Evolutionary conservation across 2,113 vertebrate genomes (phyloP), one percentile per base, ranked within the genome.

Genomic region (Atractosteus spatula): DNA sequence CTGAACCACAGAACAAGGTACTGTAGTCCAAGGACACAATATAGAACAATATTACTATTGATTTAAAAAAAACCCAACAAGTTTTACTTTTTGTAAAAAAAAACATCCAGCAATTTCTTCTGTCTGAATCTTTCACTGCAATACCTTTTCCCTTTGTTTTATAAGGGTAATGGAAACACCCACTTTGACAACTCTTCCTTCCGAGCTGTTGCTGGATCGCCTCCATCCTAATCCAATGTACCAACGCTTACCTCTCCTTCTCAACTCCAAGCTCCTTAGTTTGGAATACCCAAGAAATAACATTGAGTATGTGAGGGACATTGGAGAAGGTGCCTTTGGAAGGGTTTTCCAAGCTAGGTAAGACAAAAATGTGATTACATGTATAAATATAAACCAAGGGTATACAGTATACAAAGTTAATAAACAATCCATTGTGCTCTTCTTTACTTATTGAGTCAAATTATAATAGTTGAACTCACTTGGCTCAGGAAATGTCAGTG

Each of bases 161-260:
- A 86, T 63, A 85, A 95, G 94, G 71, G 93, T 89, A 59, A 91
- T 95, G 0, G 92, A 94, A 72, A 92, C 92, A 11, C 94, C 97
- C 0, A 92, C 94, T 0, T 87, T 98, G 44, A 95, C 94, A 0
- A 85, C 96, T 3, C 90, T 99, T 54, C 96, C 97, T 3, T 99
- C 97, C 0, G 97, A 98, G 83, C 90, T 99, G 41, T 80, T 99
- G n/a, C 82, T 99, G 79, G 97, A 99, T 74, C 92, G 96, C 42
- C 92, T 99, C 65, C 97, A 97, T 54, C 96, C 97, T 5, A 99
- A 99, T 76, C 97, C 97, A 3, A 99, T 99, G 96, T 99, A 99
- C 84, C 97, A 99, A 84, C 88, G 97, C 17, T 92, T 98, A 84
- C 97, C 97, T 0, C 91, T 98, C 45, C 94, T 99, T 68, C 91